These are phyloP conservation scores for Gambelia wislizenii DNA, from an alignment of 2,797 vertebrate genomes.

Conservation along the genomic window DNA sequence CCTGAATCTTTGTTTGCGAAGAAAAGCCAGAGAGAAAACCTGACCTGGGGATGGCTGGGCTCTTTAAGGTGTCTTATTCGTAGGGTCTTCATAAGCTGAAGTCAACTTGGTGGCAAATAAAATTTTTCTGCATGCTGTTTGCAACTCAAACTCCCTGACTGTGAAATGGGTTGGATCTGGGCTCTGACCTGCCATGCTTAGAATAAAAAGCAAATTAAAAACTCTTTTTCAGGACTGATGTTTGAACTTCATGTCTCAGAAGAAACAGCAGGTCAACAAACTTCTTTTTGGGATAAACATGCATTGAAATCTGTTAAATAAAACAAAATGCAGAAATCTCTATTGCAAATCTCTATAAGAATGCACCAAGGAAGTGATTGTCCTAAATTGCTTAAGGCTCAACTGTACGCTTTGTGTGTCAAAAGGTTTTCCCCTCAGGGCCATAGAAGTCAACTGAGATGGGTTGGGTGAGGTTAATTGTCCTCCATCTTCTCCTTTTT, in stretches of 20 bases:
- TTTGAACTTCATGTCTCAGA: too few species aligned
- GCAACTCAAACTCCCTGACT: too few species aligned
- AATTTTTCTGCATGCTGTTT: too few species aligned
- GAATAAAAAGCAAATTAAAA: not conserved
- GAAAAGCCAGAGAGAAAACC: too few species aligned
- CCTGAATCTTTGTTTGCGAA: too few species aligned
- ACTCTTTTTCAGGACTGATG: not conserved
- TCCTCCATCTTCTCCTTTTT: not conserved
- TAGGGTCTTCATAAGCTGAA: too few species aligned
- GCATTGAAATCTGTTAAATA: not conserved
- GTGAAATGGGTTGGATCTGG: too few species aligned
- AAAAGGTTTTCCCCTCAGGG: not conserved
- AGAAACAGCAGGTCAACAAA: not conserved
- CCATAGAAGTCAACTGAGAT: not conserved
- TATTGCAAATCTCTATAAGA: not conserved
- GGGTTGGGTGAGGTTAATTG: not conserved
- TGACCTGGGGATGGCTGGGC: too few species aligned
- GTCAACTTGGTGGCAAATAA: too few species aligned
- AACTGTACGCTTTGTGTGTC: not conserved
- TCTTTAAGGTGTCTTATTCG: too few species aligned
- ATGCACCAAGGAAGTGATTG: too few species aligned
- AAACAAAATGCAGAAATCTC: not conserved
- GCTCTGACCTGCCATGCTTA: not conserved
- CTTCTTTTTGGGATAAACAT: not conserved
- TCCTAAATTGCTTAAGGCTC: not conserved